A percentile compares a stretch with the other conserved stretches of the same genome.
Evolutionary conservation across 2,113 vertebrate genomes (phyloP).

Genomic region (Pluvialis apricaria): DNA sequence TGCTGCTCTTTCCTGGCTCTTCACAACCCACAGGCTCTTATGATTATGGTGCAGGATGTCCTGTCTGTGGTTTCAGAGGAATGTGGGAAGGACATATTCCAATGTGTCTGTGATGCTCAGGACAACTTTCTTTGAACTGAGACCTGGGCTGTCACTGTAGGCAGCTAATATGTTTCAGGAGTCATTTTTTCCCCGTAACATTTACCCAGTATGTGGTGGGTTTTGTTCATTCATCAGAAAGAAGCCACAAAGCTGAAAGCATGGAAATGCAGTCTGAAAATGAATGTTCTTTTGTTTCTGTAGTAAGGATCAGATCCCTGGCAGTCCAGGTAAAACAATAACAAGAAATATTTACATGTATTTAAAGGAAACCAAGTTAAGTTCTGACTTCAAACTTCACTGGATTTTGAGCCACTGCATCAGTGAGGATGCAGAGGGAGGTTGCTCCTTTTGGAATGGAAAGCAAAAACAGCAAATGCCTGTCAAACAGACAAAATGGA

Average conservation of each 20-base stretch:
- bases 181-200: neutral
- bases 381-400: neutral
- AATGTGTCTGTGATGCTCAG: neutral
- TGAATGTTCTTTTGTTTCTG: neutral
- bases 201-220: neutral
- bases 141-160: neutral
- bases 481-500: neutral
- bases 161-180: slow-evolving; percentile 1
- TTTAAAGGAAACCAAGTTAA: neutral
- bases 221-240: neutral
- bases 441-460: neutral
- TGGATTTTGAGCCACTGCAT: neutral
- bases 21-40: neutral
- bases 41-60: neutral
- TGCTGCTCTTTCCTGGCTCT: neutral
- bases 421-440: neutral
- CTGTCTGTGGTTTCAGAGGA: slow-evolving; percentile 10
- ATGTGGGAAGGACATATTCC: neutral
- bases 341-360: neutral
- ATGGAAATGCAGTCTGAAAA: neutral
- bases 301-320: neutral
- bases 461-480: neutral
- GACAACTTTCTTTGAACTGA: slow-evolving; percentile 8
- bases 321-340: neutral
- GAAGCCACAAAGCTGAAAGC: neutral